Base-by-base conservation (phyloP, 2,113 vertebrate species). In the Beaufortia kweichowensis region DNA sequence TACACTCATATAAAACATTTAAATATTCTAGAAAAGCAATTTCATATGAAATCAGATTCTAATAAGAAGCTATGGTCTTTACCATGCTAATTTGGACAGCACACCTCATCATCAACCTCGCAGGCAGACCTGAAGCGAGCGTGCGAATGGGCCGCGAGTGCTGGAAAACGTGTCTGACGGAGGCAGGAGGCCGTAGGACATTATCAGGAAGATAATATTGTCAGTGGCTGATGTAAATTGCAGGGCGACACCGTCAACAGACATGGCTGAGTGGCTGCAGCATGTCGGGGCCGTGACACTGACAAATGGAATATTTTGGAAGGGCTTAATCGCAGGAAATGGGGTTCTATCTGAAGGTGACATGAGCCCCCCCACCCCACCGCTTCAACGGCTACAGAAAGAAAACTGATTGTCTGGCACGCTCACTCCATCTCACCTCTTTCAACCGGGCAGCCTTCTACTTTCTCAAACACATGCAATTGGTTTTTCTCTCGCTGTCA, bases 301-400 rank as follows among this genome's bases (percentile, higher is more conserved):
- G 94, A 96, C 89, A 94, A 90, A 96, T 96, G 93, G 90, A 95
- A 95, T 94, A 94, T 95, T 95, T 95, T 94, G 88, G 90, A 87
- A 92, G 92, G 91, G 93, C 91, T 94, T 95, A 95, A 95, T 95
- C 93, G 94, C 93, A 93, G 92, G 93, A 94, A 95, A 96, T 94
- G 91, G 92, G 92, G 91, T 94, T 94, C 92, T 93, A 93, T 94
- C 93, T 93, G 94, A 90, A 91, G 83, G 94, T 94, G 94, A 94
- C 94, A 94, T 81, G 53, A 21, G 17, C 15, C 6, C 48, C 19
- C n/a, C 33, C 29, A 84, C 85, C 91, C 93, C 90, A 53, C 82
- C 90, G 93, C 94, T 94, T 89, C 89, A 89, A 88, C 83, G 92
- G 90, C 88, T 91, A 85, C 90, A 81, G 85, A 93, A 91, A 94